phyloP scores from a whole-genome alignment of 2,888 invertebrate species.

The Drosophila neotestacea region DNA sequence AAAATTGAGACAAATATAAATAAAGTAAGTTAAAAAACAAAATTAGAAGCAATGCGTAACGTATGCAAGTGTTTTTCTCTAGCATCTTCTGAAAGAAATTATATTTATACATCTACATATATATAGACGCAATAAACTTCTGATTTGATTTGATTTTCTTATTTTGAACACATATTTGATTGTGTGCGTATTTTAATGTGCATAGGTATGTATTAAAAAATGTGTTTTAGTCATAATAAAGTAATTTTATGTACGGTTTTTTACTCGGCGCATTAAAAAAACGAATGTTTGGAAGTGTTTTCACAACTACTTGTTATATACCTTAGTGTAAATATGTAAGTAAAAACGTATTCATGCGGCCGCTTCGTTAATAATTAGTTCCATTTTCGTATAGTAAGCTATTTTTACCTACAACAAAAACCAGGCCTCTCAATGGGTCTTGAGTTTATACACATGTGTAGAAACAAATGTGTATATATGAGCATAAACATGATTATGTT shows the following conservation, averaged over 20 bases:
- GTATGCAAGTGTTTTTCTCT: not conserved
- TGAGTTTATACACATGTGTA: not conserved
- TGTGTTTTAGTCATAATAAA: not conserved
- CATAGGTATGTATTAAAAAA: not conserved
- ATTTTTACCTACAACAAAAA: constrained; percentile 37
- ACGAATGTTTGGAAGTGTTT: constrained; percentile 7
- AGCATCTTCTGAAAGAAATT: constrained; percentile 10
- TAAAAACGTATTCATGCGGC: constrained; percentile 27
- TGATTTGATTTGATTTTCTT: constrained; percentile 10
- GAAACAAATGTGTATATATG: not conserved
- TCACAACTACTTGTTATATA: constrained; percentile 34
- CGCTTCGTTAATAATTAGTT: constrained; percentile 37
- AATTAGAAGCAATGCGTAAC: not conserved
- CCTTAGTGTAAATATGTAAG: not conserved
- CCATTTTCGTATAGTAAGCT: constrained; percentile 42
- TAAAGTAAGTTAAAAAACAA: not conserved
- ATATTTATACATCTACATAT: constrained; percentile 1
- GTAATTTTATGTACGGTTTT: not conserved
- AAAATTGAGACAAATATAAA: not conserved
- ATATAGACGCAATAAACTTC: constrained; percentile 22
- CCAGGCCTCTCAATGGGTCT: constrained; percentile 3
- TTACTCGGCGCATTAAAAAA: not conserved
- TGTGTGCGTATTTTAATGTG: too few species aligned
- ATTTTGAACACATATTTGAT: not conserved
- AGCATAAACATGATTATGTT: constrained; percentile 8